These are phyloP conservation scores for Serrognathus titanus DNA, from an alignment of 2,888 invertebrate genomes.

Conservation along the genomic window DNA sequence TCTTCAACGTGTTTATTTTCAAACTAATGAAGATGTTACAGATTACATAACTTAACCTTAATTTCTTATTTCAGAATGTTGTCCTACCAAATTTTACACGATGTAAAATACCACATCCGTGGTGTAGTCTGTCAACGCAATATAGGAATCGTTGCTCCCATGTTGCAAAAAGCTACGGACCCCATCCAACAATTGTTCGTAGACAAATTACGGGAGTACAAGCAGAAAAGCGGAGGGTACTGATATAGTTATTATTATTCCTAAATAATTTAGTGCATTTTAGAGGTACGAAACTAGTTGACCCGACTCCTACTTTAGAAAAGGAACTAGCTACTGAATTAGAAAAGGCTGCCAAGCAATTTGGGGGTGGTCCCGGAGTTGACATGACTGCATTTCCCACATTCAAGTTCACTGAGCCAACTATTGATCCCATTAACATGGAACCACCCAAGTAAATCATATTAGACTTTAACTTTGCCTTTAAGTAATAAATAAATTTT, in stretches of 20 bases:
- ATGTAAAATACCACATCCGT: conserved; percentile 36
- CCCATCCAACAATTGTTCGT: conserved; percentile 93
- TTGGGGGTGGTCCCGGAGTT: conserved; percentile 50
- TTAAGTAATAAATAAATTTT: too few relatives aligned
- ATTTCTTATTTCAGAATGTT: conserved; percentile 39
- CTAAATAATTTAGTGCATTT: conserved; percentile 1
- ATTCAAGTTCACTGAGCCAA: conserved; percentile 75
- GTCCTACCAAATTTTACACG: conserved; percentile 38
- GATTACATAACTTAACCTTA: conserved; percentile 23
- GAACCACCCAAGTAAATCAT: not conserved
- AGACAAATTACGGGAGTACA: conserved; percentile 89
- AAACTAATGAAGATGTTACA: too few relatives aligned
- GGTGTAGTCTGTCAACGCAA: conserved; percentile 59
- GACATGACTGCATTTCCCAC: conserved; percentile 89
- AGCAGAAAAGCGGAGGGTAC: conserved; percentile 78
- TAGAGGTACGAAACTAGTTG: conserved; percentile 81
- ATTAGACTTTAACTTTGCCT: too few relatives aligned
- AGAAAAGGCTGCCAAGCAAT: conserved; percentile 47
- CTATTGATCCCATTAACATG: conserved; percentile 62
- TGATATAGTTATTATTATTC: not conserved
- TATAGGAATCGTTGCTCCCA: conserved; percentile 68
- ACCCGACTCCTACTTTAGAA: conserved; percentile 72
- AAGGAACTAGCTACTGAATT: conserved; percentile 73
- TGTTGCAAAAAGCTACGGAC: conserved; percentile 69
- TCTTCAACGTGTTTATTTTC: too few relatives aligned